phyloP scores from a whole-genome alignment of 2,797 vertebrate species.

The Poeciliopsis paucimaculata region DNA sequence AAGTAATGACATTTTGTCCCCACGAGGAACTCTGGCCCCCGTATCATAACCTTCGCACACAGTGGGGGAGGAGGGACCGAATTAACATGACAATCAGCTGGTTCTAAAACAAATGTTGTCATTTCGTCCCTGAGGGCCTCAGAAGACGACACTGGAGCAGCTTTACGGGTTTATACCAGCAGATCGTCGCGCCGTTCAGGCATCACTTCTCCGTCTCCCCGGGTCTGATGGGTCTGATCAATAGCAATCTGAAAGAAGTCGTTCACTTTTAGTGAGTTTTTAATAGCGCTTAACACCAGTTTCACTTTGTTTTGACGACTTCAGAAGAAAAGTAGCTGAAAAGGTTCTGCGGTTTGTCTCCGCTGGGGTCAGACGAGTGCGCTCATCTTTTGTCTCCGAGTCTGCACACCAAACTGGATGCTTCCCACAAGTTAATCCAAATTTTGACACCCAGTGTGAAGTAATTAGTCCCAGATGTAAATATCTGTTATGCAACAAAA shows the following conservation, averaged over 20 bases:
- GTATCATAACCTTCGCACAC: constrained; percentile 43
- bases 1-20: constrained; percentile 71
- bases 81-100: constrained; percentile 70
- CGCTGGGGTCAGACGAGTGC: constrained; percentile 53
- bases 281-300: constrained; percentile 41
- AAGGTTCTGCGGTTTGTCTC: constrained; percentile 33
- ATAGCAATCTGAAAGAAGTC: constrained; percentile 56
- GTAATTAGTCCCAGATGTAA: constrained; percentile 80
- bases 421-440: constrained; percentile 64
- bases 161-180: constrained; percentile 42
- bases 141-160: constrained; percentile 6
- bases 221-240: constrained; percentile 63
- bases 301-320: constrained; percentile 51
- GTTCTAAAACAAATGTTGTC: constrained; percentile 63
- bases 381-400: constrained; percentile 17
- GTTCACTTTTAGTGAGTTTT: constrained; percentile 33
- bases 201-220: constrained; percentile 42
- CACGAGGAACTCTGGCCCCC: constrained; percentile 53
- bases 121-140: constrained; percentile 23
- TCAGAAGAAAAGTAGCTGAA: constrained; percentile 16
- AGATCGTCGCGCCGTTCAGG: constrained; percentile 25
- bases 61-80: background rate
- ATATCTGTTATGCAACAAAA: constrained; percentile 75
- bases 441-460: constrained; percentile 63
- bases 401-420: constrained; percentile 48